A percentile compares a stretch with the other conserved stretches of the same genome.
These are phyloP conservation scores for Alexandromys fortis DNA, from an alignment of 2,113 vertebrate genomes.

Conservation along the genomic window DNA sequence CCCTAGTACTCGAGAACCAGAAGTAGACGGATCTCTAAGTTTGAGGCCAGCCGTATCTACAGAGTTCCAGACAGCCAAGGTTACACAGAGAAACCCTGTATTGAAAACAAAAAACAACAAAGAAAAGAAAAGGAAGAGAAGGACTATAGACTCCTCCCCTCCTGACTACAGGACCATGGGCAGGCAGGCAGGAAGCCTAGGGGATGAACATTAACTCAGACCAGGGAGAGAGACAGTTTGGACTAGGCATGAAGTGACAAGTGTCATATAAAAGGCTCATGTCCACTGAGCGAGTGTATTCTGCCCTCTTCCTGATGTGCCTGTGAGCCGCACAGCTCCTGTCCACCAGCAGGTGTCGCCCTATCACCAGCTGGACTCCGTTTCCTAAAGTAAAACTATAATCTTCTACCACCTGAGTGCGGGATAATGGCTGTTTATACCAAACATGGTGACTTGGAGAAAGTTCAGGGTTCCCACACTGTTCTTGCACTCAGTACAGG, in stretches of 20 bases:
- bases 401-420: background rate
- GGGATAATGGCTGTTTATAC: background rate
- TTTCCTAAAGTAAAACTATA: background rate
- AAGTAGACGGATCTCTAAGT: background rate
- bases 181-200: background rate
- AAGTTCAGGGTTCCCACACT: background rate
- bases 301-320: background rate
- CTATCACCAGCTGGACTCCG: background rate
- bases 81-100: background rate
- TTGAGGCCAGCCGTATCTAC: background rate
- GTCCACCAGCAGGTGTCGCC: constrained; percentile 62
- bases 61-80: background rate
- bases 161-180: background rate
- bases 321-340: background rate
- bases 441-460: background rate
- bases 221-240: background rate
- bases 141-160: too few species aligned
- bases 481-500: too few species aligned
- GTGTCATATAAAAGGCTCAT: background rate
- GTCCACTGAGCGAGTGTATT: background rate
- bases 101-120: background rate
- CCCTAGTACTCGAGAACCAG: background rate
- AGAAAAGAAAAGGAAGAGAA: background rate
- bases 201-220: background rate
- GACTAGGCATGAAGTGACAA: background rate